Conservation (phyloP, 2,888 invertebrate genomes). For the Syritta pipiens region DNA sequence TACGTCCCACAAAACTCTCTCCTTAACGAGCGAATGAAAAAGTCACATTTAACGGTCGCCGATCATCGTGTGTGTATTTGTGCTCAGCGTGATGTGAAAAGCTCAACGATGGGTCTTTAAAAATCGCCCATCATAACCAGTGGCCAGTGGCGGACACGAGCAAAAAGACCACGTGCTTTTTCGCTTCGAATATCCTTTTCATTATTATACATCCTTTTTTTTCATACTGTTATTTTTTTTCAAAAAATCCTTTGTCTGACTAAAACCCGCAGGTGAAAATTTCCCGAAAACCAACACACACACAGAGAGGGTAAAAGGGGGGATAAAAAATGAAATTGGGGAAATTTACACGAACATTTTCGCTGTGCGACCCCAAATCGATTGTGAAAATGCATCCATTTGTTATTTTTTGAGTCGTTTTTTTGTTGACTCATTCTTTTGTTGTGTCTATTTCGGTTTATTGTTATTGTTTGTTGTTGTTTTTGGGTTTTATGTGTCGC, state of each 20-base stretch:
- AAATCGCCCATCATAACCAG: conserved; percentile 22
- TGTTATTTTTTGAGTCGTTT: conserved; percentile 20
- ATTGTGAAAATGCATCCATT: conserved; percentile 32
- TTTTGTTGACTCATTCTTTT: too few relatives aligned
- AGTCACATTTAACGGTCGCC: conserved; percentile 18
- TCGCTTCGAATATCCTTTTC: too few relatives aligned
- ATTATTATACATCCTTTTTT: too few relatives aligned
- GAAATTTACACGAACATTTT: conserved; percentile 7
- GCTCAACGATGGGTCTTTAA: background rate
- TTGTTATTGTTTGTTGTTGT: background rate
- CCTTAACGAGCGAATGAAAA: too few relatives aligned
- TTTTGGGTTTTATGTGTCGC: background rate
- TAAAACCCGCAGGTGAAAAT: conserved; percentile 26
- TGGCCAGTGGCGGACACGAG: too few relatives aligned
- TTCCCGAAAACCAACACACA: conserved; percentile 7
- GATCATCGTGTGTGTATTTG: conserved; percentile 3
- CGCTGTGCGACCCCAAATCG: conserved; percentile 36
- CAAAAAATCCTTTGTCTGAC: background rate
- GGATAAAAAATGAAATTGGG: too few relatives aligned
- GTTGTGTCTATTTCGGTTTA: background rate
- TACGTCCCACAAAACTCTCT: too few relatives aligned
- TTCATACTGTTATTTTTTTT: too few relatives aligned
- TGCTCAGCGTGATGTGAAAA: conserved; percentile 26
- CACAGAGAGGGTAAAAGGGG: too few relatives aligned
- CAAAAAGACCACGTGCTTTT: too few relatives aligned